Base-by-base conservation (phyloP, 1,140 invertebrate species). In the Nymphalis io region DNA sequence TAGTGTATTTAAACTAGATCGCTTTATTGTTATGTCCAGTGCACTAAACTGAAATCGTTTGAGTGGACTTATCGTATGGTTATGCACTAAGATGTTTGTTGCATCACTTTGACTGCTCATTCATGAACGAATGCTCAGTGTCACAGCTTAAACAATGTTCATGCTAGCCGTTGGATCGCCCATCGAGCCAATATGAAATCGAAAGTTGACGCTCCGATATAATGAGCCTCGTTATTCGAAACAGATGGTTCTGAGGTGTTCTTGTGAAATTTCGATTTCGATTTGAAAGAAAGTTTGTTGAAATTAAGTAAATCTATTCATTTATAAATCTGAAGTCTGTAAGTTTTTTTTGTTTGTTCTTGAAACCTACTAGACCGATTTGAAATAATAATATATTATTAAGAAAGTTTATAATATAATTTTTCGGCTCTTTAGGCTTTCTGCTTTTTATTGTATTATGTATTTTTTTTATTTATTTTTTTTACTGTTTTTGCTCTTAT, bases 71-170 rank as follows among this genome's bases (percentile, higher is more conserved):
- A 55, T 55, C 70, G 66, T 33, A 63, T 69, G 63, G 44, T 71
- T 65, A 68, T 72, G 73, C 71, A 71, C 53, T 66, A 55, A 70
- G 74, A 76, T 65, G 71, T 64, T 74, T 73, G 62, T 70, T 55
- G 53, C 70, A 66, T 65, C 75, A 60, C 76, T 80, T 82, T 76
- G 78, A 78, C 74, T 75, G 65, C 53, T 80, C 78, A 78, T 72
- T 74, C 76, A 76, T 72, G 70, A 75, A 72, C 60, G 60, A 61
- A 72, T 68, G 62, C 48, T 68, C 57, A 64, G 57, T 68, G 66
- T 65, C 66, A 60, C n/a, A 60, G 69, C 39, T 55, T 44, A 46
- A 66, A 61, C 63, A 66, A 46, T 46, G 68, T 51, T 64, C 60
- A 44, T 42, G 51, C 27, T 48, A 51, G 20, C 27, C 55, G 38